Conservation (phyloP, 2,888 invertebrate genomes). For the Drosophila nr. perissopoda region DNA sequence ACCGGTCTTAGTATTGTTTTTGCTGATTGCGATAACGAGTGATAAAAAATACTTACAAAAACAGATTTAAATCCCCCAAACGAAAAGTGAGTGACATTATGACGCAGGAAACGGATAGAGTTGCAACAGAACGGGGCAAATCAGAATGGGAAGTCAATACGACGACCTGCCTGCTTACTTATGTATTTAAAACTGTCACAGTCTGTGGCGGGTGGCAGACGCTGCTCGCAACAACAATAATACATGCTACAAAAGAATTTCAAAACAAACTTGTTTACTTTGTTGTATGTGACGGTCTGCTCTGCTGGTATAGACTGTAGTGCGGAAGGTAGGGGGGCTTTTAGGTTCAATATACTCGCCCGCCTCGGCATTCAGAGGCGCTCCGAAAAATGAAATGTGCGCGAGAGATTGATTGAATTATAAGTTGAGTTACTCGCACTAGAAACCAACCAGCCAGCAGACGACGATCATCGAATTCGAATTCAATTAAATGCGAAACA, state of each 20-base stretch:
- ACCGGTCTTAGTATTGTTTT: conserved; percentile 26
- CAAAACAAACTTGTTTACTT: conserved; percentile 72
- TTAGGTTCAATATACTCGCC: conserved; percentile 70
- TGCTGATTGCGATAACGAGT: conserved; percentile 50
- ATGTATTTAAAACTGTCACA: conserved; percentile 48
- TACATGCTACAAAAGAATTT: conserved; percentile 63
- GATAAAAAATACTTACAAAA: conserved; percentile 35
- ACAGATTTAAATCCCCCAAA: conserved; percentile 30
- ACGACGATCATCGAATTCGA: conserved; percentile 28
- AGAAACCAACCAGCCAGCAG: conserved; percentile 1
- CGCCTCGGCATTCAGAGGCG: conserved; percentile 47
- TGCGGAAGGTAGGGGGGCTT: neutral
- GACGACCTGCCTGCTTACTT: conserved; percentile 36
- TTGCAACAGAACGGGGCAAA: conserved; percentile 27
- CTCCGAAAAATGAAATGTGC: conserved; percentile 34
- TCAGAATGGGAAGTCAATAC: conserved; percentile 27
- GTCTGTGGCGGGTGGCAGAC: conserved; percentile 21
- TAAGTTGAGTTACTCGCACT: conserved; percentile 24
- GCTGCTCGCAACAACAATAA: conserved; percentile 26
- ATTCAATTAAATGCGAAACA: conserved; percentile 57
- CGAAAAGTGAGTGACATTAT: conserved; percentile 38
- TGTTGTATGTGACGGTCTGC: conserved; percentile 3
- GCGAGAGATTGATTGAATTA: conserved; percentile 69
- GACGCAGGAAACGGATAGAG: conserved; percentile 17
- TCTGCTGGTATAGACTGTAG: neutral